phyloP scores from a whole-genome alignment of 2,888 invertebrate species.

The Philhelius pedissequus region DNA sequence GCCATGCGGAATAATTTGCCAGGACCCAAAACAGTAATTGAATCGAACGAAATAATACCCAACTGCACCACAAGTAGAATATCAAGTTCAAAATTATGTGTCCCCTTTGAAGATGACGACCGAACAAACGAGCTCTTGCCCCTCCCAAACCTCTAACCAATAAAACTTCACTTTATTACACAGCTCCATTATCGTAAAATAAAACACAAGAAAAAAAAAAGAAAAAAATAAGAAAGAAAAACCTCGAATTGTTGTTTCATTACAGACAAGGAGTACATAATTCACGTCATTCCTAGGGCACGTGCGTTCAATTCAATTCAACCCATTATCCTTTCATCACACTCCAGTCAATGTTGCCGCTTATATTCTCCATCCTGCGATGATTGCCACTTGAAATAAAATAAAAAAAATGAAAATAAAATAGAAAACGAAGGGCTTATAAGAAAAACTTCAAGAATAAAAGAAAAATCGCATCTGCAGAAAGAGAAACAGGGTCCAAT shows the following conservation, averaged over 20 bases:
- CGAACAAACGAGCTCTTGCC: neutral
- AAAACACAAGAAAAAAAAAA: neutral
- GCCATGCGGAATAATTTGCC: neutral
- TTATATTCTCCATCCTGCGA: slow-evolving; percentile 17
- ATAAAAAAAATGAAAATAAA: slow-evolving; percentile 3
- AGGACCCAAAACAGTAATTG: neutral
- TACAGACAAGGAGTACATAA: slow-evolving; percentile 35
- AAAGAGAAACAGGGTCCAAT: slow-evolving; percentile 33
- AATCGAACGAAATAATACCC: neutral
- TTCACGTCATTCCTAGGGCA: slow-evolving; percentile 47
- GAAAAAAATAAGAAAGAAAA: neutral
- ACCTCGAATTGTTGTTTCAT: slow-evolving; percentile 44
- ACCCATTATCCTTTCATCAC: slow-evolving; percentile 67
- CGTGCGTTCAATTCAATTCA: slow-evolving; percentile 64
- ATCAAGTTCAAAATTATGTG: slow-evolving; percentile 14
- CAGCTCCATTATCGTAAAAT: slow-evolving; percentile 35
- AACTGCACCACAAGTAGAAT: neutral
- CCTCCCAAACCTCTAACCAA: slow-evolving; percentile 19
- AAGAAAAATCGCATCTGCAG: slow-evolving; percentile 16
- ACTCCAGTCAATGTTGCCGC: slow-evolving; percentile 31
- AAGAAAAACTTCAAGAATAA: slow-evolving; percentile 16
- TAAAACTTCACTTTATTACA: slow-evolving; percentile 40
- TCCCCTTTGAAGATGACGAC: neutral
- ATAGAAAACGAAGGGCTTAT: neutral
- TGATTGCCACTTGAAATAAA: slow-evolving; percentile 52